A percentile compares a stretch with the other conserved stretches of the same genome.
These are phyloP conservation scores for Cantharis rufa DNA, from an alignment of 2,888 invertebrate genomes.

Conservation along the genomic window DNA sequence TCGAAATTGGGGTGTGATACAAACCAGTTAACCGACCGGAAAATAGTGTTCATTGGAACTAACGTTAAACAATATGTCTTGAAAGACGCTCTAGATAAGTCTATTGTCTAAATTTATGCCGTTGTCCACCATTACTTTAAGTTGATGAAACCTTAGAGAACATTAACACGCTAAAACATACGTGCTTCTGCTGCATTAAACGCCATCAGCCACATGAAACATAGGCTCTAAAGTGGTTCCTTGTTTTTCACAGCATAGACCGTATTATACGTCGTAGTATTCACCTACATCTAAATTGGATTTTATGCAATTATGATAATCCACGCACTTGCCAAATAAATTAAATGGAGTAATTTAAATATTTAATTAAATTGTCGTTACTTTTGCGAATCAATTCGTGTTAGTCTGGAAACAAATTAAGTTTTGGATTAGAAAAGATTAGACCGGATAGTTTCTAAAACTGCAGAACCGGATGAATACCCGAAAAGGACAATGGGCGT, in stretches of 20 bases:
- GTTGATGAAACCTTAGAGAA: slow-evolving; percentile 4
- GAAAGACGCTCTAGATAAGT: slow-evolving; percentile 11
- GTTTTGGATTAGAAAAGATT: not conserved
- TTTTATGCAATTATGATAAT: not conserved
- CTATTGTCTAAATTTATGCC: slow-evolving; percentile 17
- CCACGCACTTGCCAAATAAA: not conserved
- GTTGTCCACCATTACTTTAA: slow-evolving; percentile 18
- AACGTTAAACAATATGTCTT: slow-evolving; percentile 23
- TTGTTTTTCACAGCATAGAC: not conserved
- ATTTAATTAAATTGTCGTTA: not conserved
- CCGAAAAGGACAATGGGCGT: not conserved
- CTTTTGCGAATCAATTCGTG: not conserved
- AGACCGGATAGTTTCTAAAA: not conserved
- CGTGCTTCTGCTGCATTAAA: not conserved
- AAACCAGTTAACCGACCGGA: slow-evolving; percentile 12
- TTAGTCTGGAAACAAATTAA: not conserved
- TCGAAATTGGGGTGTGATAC: slow-evolving; percentile 6
- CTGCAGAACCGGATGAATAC: not conserved
- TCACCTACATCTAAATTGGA: not conserved
- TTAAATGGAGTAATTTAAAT: not conserved
- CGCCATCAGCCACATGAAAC: not conserved
- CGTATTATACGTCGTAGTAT: not conserved
- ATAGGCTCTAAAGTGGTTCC: not conserved
- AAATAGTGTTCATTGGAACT: slow-evolving; percentile 20
- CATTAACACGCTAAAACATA: slow-evolving; percentile 3